Percentiles rank a stretch among this genome's conserved stretches.
phyloP scores from a whole-genome alignment of 2,797 vertebrate species.

The Babyrousa celebensis region DNA sequence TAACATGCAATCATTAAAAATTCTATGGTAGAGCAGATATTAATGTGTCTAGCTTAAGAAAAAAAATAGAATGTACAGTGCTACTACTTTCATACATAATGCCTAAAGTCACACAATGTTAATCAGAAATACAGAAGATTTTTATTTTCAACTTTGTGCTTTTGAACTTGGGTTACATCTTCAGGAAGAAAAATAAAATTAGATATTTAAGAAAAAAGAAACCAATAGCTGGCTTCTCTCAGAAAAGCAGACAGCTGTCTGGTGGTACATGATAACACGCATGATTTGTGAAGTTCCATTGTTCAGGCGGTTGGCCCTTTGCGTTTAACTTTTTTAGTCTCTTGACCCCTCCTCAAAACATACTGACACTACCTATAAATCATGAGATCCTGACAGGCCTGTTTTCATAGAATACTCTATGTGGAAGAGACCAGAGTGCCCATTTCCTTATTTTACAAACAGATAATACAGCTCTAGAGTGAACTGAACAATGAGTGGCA shows the following conservation, averaged over 20 bases:
- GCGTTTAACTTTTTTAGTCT: conserved; percentile 15
- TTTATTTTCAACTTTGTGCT: conserved; percentile 59
- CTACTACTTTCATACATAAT: background rate
- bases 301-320: background rate
- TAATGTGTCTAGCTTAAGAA: background rate
- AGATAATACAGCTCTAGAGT: background rate
- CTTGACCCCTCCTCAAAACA: conserved; percentile 52
- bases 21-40: background rate
- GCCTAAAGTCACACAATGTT: background rate
- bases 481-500: background rate
- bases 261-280: background rate
- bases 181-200: conserved; percentile 57
- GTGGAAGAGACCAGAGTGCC: background rate
- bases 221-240: background rate
- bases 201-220: conserved; percentile 36
- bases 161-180: conserved; percentile 45
- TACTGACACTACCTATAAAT: background rate
- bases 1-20: conserved; percentile 16
- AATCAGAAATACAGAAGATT: background rate
- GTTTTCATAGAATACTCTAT: conserved; percentile 14
- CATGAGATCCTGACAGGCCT: background rate
- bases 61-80: background rate
- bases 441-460: conserved; percentile 25
- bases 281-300: background rate
- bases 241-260: conserved; percentile 13